Base-by-base conservation (phyloP, 2,113 vertebrate genomes). In the Myotis brandtii region DNA sequence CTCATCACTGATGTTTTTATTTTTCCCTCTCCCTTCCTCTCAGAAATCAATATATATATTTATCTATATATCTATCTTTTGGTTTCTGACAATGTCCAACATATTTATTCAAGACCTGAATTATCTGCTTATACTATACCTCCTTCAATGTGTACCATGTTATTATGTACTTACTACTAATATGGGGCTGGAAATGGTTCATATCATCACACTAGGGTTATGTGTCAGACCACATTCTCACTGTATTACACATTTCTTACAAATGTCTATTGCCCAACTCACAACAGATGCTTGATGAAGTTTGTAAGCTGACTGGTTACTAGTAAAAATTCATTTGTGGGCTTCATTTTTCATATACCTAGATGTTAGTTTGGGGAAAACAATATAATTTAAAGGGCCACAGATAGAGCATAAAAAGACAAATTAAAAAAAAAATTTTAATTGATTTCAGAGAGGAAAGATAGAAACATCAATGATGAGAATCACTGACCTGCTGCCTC, bases 211-310 rank as follows among this genome's bases (percentile, higher is more conserved):
- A 89, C 34, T 32, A 93, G 32, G 7, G 52, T 80, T 75, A 13
- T 80, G 79, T 73, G 32, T 87, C 23, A 92, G 32, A 90, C 40
- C 27, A 95, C 7, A 25, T 76, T 80, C 27, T 95, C 69, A 86
- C 4, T 75, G 70, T 64, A 86, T 56, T 64, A 86, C 16, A 69
- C 14, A 88, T 13, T 95, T 86, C 20, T 91, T 69, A 34, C 52
- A 92, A 96, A 89, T 77, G 32, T 62, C 48, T 82, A 89, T 17
- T 81, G 34, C 43, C 37, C 80, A 92, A 91, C 37, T 91, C 43
- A 94, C 1, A 67, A 34, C 34, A 93, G 85, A 80, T 50, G 25
- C 94, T 70, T 93, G 91, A 92, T 75, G 72, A 90, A 87, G 34
- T 23, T 80, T 67, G 8, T 83, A 77, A 89, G 25, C 9, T 86